Evolutionary conservation across 2,113 vertebrate species (phyloP).

Genomic region (Oncorhynchus nerka): DNA sequence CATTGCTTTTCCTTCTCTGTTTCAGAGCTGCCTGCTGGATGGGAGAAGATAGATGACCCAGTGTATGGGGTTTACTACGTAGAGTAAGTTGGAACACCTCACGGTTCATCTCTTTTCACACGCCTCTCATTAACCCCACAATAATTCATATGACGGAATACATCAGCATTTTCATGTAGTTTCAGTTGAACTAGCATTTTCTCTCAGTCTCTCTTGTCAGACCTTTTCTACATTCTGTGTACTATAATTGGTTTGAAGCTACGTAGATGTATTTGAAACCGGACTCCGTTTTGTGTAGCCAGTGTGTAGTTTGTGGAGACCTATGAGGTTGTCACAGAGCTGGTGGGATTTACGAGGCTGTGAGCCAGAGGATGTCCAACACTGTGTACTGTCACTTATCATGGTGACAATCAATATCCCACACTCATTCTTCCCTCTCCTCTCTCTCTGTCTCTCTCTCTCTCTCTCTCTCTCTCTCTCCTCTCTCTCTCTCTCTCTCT

Average conservation of each 20-base stretch:
- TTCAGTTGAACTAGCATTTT: neutral
- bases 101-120: neutral
- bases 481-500: too few species aligned
- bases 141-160: neutral
- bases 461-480: neutral
- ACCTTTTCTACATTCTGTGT: neutral
- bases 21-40: conserved; percentile 95
- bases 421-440: neutral
- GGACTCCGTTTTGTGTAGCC: conserved; percentile 5
- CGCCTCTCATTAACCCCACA: neutral
- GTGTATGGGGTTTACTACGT: conserved; percentile 99
- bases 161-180: neutral
- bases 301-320: conserved; percentile 6
- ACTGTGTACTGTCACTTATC: conserved; percentile 34
- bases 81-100: conserved; percentile 83
- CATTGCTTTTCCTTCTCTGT: conserved; percentile 51
- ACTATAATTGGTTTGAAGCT: neutral
- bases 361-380: neutral
- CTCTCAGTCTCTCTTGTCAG: neutral
- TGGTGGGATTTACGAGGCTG: neutral
- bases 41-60: conserved; percentile 99
- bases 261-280: neutral
- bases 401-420: conserved; percentile 24
- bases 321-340: neutral
- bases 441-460: neutral